A percentile compares a stretch with the other conserved stretches of the same genome.
phyloP scores from a whole-genome alignment of 2,113 vertebrate genomes.

The Pangasianodon hypophthalmus region DNA sequence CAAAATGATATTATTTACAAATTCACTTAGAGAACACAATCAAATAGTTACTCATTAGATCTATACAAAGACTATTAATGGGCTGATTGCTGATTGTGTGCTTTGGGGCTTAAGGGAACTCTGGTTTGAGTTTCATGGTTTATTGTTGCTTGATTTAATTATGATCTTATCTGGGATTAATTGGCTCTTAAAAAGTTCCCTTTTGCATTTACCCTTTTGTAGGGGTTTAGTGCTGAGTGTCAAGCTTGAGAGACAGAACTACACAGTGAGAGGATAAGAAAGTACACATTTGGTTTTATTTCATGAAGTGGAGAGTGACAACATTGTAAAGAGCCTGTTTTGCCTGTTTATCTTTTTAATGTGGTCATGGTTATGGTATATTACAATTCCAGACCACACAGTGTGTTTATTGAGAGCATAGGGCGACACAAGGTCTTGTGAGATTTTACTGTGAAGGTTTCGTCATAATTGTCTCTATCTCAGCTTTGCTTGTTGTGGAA shows the following conservation, averaged over 20 bases:
- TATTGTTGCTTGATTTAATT: constrained; percentile 67
- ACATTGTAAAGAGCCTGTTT: constrained; percentile 20
- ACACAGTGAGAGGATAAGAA: neutral
- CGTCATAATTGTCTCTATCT: constrained; percentile 36
- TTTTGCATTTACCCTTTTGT: constrained; percentile 53
- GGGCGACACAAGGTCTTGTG: constrained; percentile 44
- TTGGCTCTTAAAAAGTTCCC: constrained; percentile 40
- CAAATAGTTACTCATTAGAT: constrained; percentile 52
- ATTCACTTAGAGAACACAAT: constrained; percentile 51
- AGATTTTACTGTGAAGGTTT: constrained; percentile 50
- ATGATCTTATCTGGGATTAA: constrained; percentile 70
- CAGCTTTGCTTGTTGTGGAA: constrained; percentile 40
- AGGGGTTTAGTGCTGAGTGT: constrained; percentile 25
- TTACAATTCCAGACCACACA: constrained; percentile 30
- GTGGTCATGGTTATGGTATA: constrained; percentile 35
- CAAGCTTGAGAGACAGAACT: neutral
- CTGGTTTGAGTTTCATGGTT: constrained; percentile 52
- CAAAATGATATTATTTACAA: constrained; percentile 28
- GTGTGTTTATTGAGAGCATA: constrained; percentile 28
- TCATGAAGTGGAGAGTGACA: constrained; percentile 26
- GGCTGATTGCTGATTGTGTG: constrained; percentile 65
- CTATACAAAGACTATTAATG: constrained; percentile 66
- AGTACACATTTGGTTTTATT: constrained; percentile 27
- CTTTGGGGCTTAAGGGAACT: constrained; percentile 61
- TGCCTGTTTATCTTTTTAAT: constrained; percentile 47